phyloP scores from a whole-genome alignment of 2,113 vertebrate species.

The Neogale vison region DNA sequence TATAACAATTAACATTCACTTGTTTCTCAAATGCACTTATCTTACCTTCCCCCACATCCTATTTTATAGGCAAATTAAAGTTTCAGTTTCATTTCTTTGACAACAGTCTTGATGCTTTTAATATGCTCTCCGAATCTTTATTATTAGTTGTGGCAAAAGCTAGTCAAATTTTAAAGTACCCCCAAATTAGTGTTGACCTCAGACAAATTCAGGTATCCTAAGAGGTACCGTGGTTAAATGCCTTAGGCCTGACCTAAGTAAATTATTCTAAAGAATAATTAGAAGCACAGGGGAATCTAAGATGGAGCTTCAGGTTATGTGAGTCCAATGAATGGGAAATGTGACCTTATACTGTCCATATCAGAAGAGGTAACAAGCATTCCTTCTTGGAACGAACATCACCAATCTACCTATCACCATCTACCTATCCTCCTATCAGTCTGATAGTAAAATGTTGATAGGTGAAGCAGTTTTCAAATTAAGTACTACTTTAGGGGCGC shows the following conservation, averaged over 20 bases:
- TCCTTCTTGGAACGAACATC: neutral
- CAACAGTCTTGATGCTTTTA: neutral
- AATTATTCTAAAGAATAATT: constrained; percentile 4
- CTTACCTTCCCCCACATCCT: neutral
- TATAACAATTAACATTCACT: constrained; percentile 22
- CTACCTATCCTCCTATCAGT: neutral
- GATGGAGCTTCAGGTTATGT: neutral
- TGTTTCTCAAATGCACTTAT: constrained; percentile 16
- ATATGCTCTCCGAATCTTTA: constrained; percentile 13
- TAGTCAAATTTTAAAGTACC: neutral
- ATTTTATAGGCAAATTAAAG: neutral
- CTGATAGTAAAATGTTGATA: constrained; percentile 25
- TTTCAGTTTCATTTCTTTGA: constrained; percentile 50
- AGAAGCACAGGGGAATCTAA: constrained; percentile 17
- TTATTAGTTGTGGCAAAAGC: neutral
- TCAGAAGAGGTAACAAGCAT: neutral
- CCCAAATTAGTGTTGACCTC: neutral
- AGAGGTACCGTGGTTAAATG: neutral
- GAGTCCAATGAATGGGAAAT: neutral
- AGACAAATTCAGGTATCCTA: neutral
- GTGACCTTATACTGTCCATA: neutral
- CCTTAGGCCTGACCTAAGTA: neutral
- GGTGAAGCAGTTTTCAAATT: neutral
- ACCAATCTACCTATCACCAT: neutral
- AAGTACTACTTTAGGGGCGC: neutral